These are phyloP conservation scores for Orgyia antiqua DNA, from an alignment of 2,888 invertebrate species.

Conservation along the genomic window DNA sequence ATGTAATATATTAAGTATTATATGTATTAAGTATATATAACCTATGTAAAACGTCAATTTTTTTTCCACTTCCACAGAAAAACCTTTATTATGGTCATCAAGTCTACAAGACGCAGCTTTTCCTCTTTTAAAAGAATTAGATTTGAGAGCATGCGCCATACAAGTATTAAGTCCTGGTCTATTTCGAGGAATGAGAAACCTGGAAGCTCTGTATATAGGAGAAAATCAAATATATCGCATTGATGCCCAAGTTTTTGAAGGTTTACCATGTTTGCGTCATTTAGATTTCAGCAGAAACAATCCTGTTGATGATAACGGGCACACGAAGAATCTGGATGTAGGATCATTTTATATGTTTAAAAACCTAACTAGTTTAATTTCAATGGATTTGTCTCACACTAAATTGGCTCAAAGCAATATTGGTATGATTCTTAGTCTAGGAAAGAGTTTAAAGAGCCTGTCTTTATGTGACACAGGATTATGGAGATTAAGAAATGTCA, in stretches of 20 bases:
- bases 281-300: constrained; percentile 75
- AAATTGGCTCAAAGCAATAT: constrained; percentile 31
- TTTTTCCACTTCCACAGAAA: too few species aligned
- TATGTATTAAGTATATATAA: too few species aligned
- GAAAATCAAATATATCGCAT: constrained; percentile 70
- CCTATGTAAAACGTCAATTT: too few species aligned
- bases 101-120: constrained; percentile 43
- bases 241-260: constrained; percentile 49
- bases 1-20: too few species aligned
- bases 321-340: constrained; percentile 20
- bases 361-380: constrained; percentile 31
- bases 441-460: constrained; percentile 36
- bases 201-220: constrained; percentile 72
- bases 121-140: constrained; percentile 65
- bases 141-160: constrained; percentile 77
- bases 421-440: constrained; percentile 28
- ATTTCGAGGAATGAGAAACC: constrained; percentile 62
- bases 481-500: constrained; percentile 37
- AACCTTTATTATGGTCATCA: constrained; percentile 36
- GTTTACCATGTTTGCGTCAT: constrained; percentile 54
- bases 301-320: constrained; percentile 24
- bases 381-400: constrained; percentile 53
- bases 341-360: constrained; percentile 28
- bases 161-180: constrained; percentile 48
- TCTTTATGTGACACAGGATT: constrained; percentile 67